phyloP scores from a whole-genome alignment of 1,140 invertebrate genomes.

The Pseudomyrmex cubaensis region DNA sequence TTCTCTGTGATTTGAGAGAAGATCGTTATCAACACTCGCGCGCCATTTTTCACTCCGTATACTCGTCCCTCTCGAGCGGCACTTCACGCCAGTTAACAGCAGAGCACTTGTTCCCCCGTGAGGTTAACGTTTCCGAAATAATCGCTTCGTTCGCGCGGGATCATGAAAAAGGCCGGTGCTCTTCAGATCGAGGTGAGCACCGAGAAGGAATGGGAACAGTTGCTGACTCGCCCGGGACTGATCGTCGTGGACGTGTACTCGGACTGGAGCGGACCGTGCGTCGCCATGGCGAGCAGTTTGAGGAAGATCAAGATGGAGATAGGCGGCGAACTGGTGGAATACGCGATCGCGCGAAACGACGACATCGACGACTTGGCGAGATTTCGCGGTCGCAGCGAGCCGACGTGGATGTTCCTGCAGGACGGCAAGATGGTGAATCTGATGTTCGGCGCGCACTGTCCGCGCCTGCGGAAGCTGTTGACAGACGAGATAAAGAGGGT shows the following conservation, averaged over 20 bases:
- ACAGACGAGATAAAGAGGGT: conserved; percentile 89
- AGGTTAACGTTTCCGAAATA: conserved; percentile 37
- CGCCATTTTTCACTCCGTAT: background rate
- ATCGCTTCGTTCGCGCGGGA: background rate
- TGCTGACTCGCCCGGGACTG: conserved; percentile 91
- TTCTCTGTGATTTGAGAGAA: background rate
- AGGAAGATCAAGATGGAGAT: conserved; percentile 94
- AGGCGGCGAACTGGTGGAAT: conserved; percentile 91
- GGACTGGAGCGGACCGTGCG: conserved; percentile 95
- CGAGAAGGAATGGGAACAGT: conserved; percentile 93
- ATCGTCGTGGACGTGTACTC: conserved; percentile 94
- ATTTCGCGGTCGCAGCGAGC: conserved; percentile 94
- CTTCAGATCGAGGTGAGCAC: conserved; percentile 90
- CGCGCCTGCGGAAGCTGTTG: conserved; percentile 89
- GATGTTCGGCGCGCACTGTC: conserved; percentile 93
- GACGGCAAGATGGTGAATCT: conserved; percentile 92
- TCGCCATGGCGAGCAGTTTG: conserved; percentile 92
- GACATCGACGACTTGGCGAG: conserved; percentile 90
- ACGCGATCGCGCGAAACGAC: conserved; percentile 91
- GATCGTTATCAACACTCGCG: conserved; percentile 14
- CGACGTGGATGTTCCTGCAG: conserved; percentile 95
- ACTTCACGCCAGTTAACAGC: conserved; percentile 34
- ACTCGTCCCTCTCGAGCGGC: conserved; percentile 7
- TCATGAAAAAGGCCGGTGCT: conserved; percentile 78
- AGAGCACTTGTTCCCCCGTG: background rate